These are phyloP conservation scores for Sebastolobus alascanus DNA, from an alignment of 2,797 vertebrate species.

Conservation along the genomic window DNA sequence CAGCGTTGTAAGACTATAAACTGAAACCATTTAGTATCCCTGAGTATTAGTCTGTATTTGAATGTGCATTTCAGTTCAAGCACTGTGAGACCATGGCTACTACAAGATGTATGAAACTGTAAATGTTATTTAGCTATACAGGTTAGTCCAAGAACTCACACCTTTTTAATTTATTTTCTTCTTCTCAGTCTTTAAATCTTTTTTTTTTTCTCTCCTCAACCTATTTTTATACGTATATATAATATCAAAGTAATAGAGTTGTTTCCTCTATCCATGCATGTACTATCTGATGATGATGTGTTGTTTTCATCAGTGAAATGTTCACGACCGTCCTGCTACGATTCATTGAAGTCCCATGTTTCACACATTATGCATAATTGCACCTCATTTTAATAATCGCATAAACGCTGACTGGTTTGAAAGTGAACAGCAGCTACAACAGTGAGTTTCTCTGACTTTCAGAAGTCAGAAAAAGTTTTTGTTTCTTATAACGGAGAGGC, in stretches of 20 bases:
- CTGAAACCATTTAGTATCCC: slow-evolving; percentile 31
- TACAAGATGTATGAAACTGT: slow-evolving; percentile 74
- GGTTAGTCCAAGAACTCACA: slow-evolving; percentile 61
- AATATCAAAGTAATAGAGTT: slow-evolving; percentile 50
- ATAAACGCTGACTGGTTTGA: neutral
- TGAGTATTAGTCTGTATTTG: slow-evolving; percentile 39
- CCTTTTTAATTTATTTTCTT: slow-evolving; percentile 79
- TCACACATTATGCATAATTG: slow-evolving; percentile 45
- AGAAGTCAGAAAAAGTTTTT: slow-evolving; percentile 16
- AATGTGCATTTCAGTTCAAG: slow-evolving; percentile 71
- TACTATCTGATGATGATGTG: slow-evolving; percentile 53
- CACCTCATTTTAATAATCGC: slow-evolving; percentile 12
- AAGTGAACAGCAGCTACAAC: neutral
- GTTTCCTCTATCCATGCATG: slow-evolving; percentile 47
- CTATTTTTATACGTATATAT: slow-evolving; percentile 67
- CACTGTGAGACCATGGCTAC: slow-evolving; percentile 74
- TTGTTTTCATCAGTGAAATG: slow-evolving; percentile 43
- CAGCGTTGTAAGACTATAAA: slow-evolving; percentile 35
- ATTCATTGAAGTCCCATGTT: slow-evolving; percentile 65
- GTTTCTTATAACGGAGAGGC: neutral
- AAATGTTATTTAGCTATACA: slow-evolving; percentile 72
- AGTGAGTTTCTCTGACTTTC: slow-evolving; percentile 1
- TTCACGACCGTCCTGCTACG: slow-evolving; percentile 21
- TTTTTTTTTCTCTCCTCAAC: slow-evolving; percentile 30
- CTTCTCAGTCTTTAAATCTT: slow-evolving; percentile 39